Conservation (phyloP, 2,797 vertebrate genomes). For the Diplodus puntazzo region DNA sequence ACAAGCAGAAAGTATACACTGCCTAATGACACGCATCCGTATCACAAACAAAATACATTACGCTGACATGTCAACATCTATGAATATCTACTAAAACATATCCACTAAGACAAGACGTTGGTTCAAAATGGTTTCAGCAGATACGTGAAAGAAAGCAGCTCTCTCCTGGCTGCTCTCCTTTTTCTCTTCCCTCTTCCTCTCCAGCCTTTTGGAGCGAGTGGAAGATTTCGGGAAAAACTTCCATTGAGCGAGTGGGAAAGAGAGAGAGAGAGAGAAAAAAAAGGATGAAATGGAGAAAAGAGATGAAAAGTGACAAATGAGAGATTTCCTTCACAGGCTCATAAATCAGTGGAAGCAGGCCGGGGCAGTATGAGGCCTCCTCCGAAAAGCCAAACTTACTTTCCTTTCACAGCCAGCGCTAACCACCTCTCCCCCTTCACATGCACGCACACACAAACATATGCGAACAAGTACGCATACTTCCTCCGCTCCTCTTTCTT, state of each 20-base stretch:
- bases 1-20: slow-evolving; percentile 64
- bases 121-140: slow-evolving; percentile 51
- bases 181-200: not conserved
- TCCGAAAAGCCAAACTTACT: slow-evolving; percentile 56
- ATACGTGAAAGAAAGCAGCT: slow-evolving; percentile 32
- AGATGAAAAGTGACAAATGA: slow-evolving; percentile 84
- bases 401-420: slow-evolving; percentile 64
- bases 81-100: slow-evolving; percentile 59
- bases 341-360: slow-evolving; percentile 77
- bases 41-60: slow-evolving; percentile 61
- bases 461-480: slow-evolving; percentile 50
- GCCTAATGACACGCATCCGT: slow-evolving; percentile 65
- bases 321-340: slow-evolving; percentile 83
- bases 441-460: slow-evolving; percentile 55
- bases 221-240: slow-evolving; percentile 54
- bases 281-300: slow-evolving; percentile 63
- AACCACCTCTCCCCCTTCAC: slow-evolving; percentile 63
- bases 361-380: slow-evolving; percentile 66
- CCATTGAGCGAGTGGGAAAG: slow-evolving; percentile 24
- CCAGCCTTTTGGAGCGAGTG: slow-evolving; percentile 17
- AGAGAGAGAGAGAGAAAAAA: slow-evolving; percentile 25
- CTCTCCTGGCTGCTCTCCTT: slow-evolving; percentile 17
- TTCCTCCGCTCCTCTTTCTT: slow-evolving; percentile 40
- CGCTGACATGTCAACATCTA: slow-evolving; percentile 54
- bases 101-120: slow-evolving; percentile 50